Base-by-base conservation (phyloP, 1,140 invertebrate genomes). In the Magallana ariakensis region DNA sequence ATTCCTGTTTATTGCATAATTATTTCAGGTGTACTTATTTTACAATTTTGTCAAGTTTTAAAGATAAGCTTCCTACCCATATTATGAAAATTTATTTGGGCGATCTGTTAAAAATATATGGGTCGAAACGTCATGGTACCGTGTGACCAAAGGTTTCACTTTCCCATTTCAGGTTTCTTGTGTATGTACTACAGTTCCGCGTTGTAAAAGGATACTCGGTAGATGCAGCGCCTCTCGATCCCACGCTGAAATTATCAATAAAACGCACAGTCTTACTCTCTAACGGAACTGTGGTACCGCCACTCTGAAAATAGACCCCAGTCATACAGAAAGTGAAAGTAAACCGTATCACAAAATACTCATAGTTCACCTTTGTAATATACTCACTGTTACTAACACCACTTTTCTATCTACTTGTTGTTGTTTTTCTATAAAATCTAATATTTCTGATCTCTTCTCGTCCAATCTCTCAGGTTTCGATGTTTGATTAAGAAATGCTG, bases 191-290 rank as follows among this genome's bases (percentile, higher is more conserved):
- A n/a, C 33, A 5, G 5, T 62, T 16, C 8, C 15, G 15, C 2
- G 8, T 8, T 26, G 9, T 33, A 15, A 33, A 92, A 90, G 92
- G 93, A 93, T 95, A 98, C 96, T 99, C 99, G 0, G 98, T 96
- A 1, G 98, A 99, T 2, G 97, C 96, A 0, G 99, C 97, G 53
- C 99, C 99, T 91, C 99, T 96, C 0, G 97, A 99, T 58, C 99
- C 99, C 16, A 97, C 97, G 94, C 98, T 99, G 95, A 99, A 99
- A 95, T 99, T 99, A 93, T 99, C 99, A 70, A 99, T 97, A 95
- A 98, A 99, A 80, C 99, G 96, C 0, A 99, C 99, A 6, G 98
- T 99, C 92, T 99, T 98, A 91, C 98, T 97, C 93, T 99, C 99
- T 80, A 99, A 94, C 0, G 99, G 99, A 2, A 99, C 98, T 46